phyloP scores from a whole-genome alignment of 1,140 invertebrate genomes.

The Drosophila setifemur region DNA sequence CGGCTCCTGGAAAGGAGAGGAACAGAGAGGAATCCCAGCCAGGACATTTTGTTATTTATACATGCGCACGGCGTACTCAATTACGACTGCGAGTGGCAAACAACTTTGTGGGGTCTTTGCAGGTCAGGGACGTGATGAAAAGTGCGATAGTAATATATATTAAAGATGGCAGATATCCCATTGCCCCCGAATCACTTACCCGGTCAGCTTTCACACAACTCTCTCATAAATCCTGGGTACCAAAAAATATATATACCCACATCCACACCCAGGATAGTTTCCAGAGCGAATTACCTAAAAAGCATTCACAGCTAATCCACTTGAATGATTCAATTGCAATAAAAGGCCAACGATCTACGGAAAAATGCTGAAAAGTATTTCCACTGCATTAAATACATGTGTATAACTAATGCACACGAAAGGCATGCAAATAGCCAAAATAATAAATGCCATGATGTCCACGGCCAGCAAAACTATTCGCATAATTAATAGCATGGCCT shows the following conservation, averaged over 20 bases:
- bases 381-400: conserved; percentile 26
- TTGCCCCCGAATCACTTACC: conserved; percentile 4
- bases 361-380: conserved; percentile 19
- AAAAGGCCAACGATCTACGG: conserved; percentile 3
- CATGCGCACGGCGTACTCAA: conserved; percentile 50
- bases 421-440: conserved; percentile 33
- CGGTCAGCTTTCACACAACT: not conserved
- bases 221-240: not conserved
- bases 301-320: conserved; percentile 23
- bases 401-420: conserved; percentile 23
- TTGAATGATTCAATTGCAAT: conserved; percentile 17
- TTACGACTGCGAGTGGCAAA: conserved; percentile 49
- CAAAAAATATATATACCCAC: not conserved
- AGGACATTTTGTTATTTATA: conserved; percentile 60
- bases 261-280: not conserved
- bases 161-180: conserved; percentile 34
- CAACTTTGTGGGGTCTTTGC: conserved; percentile 40
- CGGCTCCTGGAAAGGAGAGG: not conserved
- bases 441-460: conserved; percentile 7
- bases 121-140: conserved; percentile 46
- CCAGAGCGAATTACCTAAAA: conserved; percentile 9
- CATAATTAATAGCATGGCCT: conserved; percentile 40
- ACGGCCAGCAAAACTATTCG: conserved; percentile 20
- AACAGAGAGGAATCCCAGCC: not conserved
- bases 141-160: conserved; percentile 46